Evolutionary conservation across 2,888 invertebrate genomes (phyloP), one percentile per base, ranked within the genome.

Genomic region (Lasioglossum pauxillum): DNA sequence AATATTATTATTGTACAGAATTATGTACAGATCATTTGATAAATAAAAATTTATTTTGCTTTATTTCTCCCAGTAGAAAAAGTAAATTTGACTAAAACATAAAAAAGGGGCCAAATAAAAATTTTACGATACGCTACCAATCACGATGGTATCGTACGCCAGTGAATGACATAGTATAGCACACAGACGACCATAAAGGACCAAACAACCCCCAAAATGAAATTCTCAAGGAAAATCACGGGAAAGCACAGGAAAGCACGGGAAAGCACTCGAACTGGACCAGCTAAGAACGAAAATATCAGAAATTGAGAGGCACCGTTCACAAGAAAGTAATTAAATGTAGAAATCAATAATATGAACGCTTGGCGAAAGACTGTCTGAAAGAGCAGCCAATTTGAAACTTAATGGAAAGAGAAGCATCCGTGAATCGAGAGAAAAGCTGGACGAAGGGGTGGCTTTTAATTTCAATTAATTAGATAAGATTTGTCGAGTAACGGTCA

Each of bases 271-370:
- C 19, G 38, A 12, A 23, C 69, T 0, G 69, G 12, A 38, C 23
- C 35, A 69, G 38, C 8, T 12, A 38, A 38, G 69, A 35, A 69
- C 38, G 69, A 38, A 69, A 69, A 38, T 38, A 69, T 69, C 69
- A 38, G 38, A 31, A 8, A 35, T 67, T 38, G 19, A 69, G 69
- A 38, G 69, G 19, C 38, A 12, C 12, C 35, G 19, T 38, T 69
- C 12, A 19, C 38, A 38, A 69, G 38, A 69, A 35, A 69, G 69
- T 69, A 23, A 69, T 69, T 69, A 69, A 69, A 38, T 69, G 23
- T 19, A 10, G 23, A 38, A 69, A 38, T 69, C 69, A 38, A 38
- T 69, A 69, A 38, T 38, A 69, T 38, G 38, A 19, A 69, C 69
- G 19, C 35, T 10, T 69, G 38, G 38, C 23, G 23, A 38, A 23